Base-by-base conservation (phyloP, 2,888 invertebrate species). In the Drosophila melanosoma region DNA sequence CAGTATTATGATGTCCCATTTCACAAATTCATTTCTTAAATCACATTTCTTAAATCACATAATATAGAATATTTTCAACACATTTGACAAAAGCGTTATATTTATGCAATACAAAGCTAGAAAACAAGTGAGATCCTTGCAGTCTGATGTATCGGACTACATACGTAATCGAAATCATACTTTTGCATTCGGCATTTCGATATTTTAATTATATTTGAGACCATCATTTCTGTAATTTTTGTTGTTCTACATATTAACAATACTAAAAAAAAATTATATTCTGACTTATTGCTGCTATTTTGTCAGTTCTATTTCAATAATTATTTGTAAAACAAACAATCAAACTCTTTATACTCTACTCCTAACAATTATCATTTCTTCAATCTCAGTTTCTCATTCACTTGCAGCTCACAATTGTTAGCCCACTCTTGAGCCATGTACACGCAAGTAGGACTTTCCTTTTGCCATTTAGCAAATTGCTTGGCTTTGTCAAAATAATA, bases 401-500 rank as follows among this genome's bases (percentile, higher is more conserved):
- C 38, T 36, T 49, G 48, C 54, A 58, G 53, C 53, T 48, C 61
- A 60, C 81, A 70, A 81, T 87, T 83, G 87, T 87, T 81, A 81
- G 82, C 72, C 58, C 69, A 79, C 74, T 76, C 76, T 79, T 69
- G 52, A 81, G 81, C 65, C 58, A 56, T 62, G 64, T 69, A 60
- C 69, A 69, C 62, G 72, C 77, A 73, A 56, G 69, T 56, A 49
- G 49, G 51, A 65, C 64, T 59, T 69, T 69, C 60, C 71, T 68
- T 75, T 70, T 79, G 70, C 72, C 83, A 81, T 86, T 86, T 88
- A 88, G 89, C 69, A 86, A 86, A 88, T 88, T 89, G 87, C 87
- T 89, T 78, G 76, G 85, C 85, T 88, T 86, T 87, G 87, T 88
- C 81, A 83, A 88, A 88, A 86, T 88, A 86, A 89, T 88, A 86